Evolutionary conservation across 2,888 invertebrate genomes (phyloP), one percentile per base, ranked within the genome.

Genomic region (Hipparchia sbordonii): DNA sequence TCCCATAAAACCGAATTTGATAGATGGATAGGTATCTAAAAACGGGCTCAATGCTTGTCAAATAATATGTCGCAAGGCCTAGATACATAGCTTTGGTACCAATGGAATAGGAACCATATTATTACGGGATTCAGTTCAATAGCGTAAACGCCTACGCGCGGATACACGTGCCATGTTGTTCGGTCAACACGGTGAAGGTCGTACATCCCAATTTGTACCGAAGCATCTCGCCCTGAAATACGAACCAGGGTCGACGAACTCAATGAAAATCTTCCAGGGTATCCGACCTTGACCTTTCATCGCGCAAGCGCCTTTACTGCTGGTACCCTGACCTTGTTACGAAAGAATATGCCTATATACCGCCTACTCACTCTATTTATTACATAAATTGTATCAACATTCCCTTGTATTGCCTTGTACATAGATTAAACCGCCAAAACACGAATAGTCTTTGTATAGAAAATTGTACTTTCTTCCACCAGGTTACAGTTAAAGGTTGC

Each of bases 181-280:
- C 84, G 88, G 89, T 89, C 87, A 87, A 79, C 82, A 82, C 86
- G 89, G 88, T 90, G 92, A 92, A 92, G 92, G 92, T 88, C 89
- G 85, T 84, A 79, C 77, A 73, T 80, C 74, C 79, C 77, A 80
- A 81, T 79, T 80, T 82, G 83, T 86, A 86, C 88, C 85, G 84
- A 85, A 86, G 82, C 87, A 87, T 85, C 86, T 84, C 86, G 85
- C 87, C 86, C 92, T 87, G 89, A 91, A 91, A 89, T 87, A 88
- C 88, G 87, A 87, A 85, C 82, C 84, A 81, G 83, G 92, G 90
- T 84, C 90, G 82, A 84, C 86, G 89, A 92, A 89, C 92, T 87
- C 87, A 80, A 82, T 87, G 88, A 87, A 92, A 92, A 93, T 92
- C 90, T 93, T 93, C 92, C 92, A 92, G 90, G 92, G 91, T 82